Evolutionary conservation across 2,797 vertebrate genomes (phyloP).

Genomic region (Thunnus albacares): DNA sequence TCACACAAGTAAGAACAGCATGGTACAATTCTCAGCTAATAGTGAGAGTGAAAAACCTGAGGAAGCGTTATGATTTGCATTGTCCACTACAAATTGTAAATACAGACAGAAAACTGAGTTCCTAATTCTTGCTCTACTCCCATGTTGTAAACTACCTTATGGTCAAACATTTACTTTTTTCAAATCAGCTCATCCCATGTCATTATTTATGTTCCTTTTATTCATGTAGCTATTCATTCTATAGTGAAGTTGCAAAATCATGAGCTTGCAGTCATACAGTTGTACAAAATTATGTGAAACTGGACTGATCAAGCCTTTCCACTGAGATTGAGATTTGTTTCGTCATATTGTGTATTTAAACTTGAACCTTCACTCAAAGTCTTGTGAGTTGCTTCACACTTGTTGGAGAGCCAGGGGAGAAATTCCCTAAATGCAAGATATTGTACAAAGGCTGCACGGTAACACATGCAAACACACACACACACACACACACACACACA

Average conservation of each 20-base stretch:
- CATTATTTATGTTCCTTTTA: conserved; percentile 46
- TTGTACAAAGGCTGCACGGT: conserved; percentile 67
- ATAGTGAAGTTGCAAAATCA: conserved; percentile 37
- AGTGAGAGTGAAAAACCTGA: conserved; percentile 25
- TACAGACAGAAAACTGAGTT: conserved; percentile 55
- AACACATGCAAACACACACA: conserved; percentile 5
- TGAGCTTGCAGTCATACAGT: conserved; percentile 39
- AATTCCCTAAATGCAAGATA: conserved; percentile 43
- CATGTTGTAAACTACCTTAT: conserved; percentile 56
- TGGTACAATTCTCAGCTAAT: conserved; percentile 20
- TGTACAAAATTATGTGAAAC: conserved; percentile 53
- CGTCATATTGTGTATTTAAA: conserved; percentile 52
- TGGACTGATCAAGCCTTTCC: conserved; percentile 30
- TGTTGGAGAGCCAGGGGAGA: conserved; percentile 20
- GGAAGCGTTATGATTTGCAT: conserved; percentile 52
- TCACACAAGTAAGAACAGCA: conserved; percentile 22
- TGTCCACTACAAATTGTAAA: conserved; percentile 70
- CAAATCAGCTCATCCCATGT: conserved; percentile 35
- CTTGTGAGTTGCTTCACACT: conserved; percentile 41
- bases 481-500: too few species aligned
- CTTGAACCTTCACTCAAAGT: conserved; percentile 53
- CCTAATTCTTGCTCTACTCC: conserved; percentile 51
- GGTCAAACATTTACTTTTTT: conserved; percentile 54
- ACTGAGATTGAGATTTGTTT: conserved; percentile 44
- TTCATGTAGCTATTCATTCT: conserved; percentile 66